A percentile compares a stretch with the other conserved stretches of the same genome.
These are phyloP conservation scores for Parus major DNA, from an alignment of 2,113 vertebrate species.

Conservation along the genomic window DNA sequence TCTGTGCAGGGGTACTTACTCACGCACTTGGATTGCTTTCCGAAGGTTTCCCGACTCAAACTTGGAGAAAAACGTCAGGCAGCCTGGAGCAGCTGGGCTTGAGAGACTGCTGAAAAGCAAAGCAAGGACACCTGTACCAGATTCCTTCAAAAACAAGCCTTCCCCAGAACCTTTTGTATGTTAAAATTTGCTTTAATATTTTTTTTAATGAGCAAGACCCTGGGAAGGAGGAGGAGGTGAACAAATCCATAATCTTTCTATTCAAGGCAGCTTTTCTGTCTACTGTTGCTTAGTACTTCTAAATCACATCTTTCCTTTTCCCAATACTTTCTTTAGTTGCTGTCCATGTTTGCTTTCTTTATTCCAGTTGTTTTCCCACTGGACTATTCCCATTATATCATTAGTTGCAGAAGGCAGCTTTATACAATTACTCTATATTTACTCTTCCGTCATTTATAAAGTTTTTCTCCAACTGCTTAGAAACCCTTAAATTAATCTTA, in stretches of 20 bases:
- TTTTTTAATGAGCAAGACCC: neutral
- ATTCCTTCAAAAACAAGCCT: neutral
- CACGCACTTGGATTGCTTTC: slow-evolving; percentile 88
- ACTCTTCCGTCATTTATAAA: neutral
- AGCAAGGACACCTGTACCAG: neutral
- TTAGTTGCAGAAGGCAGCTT: neutral
- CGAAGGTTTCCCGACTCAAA: slow-evolving; percentile 92
- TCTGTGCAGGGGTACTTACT: slow-evolving; percentile 73
- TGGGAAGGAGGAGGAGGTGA: neutral
- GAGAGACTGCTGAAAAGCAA: slow-evolving; percentile 64
- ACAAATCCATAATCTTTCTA: neutral
- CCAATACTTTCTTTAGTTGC: neutral
- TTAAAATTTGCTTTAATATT: neutral
- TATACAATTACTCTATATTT: neutral
- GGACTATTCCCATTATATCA: neutral
- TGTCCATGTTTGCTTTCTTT: neutral
- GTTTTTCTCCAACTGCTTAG: neutral
- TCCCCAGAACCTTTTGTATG: neutral
- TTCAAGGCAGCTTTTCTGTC: neutral
- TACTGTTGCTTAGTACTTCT: neutral
- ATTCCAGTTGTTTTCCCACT: neutral
- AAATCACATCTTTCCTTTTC: neutral
- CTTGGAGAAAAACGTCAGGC: slow-evolving; percentile 84
- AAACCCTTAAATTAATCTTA: neutral
- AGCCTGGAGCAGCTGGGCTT: slow-evolving; percentile 40